Conservation (phyloP, 2,888 invertebrate species). For the Herminia tarsipennalis region DNA sequence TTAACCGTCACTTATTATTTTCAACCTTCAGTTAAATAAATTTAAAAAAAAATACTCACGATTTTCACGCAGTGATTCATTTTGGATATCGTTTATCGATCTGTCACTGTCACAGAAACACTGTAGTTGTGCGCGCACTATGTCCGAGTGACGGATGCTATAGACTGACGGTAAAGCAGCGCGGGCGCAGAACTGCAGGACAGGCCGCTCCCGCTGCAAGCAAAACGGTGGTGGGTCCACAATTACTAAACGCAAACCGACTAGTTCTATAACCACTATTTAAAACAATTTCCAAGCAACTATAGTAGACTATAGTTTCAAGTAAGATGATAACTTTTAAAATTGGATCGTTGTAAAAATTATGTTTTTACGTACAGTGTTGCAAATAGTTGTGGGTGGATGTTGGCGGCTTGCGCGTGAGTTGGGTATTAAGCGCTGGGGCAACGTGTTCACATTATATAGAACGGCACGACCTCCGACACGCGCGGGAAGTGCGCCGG, state of each 20-base stretch:
- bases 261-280: slow-evolving; percentile 53
- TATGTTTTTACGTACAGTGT: slow-evolving; percentile 68
- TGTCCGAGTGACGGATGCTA: slow-evolving; percentile 63
- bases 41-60: slow-evolving; percentile 62
- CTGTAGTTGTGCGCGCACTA: slow-evolving; percentile 61
- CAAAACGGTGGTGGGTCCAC: slow-evolving; percentile 72
- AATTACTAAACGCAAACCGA: slow-evolving; percentile 51
- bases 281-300: slow-evolving; percentile 41
- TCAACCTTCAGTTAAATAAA: slow-evolving; percentile 3
- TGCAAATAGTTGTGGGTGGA: slow-evolving; percentile 52
- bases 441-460: slow-evolving; percentile 75
- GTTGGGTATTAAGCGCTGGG: slow-evolving; percentile 73
- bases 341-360: slow-evolving; percentile 47
- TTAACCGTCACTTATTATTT: background rate
- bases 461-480: slow-evolving; percentile 79
- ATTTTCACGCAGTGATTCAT: slow-evolving; percentile 77
- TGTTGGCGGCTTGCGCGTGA: slow-evolving; percentile 74
- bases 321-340: slow-evolving; percentile 51
- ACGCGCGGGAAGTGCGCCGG: slow-evolving; percentile 63
- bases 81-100: slow-evolving; percentile 44
- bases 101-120: slow-evolving; percentile 74
- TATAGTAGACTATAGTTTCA: no score
- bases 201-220: slow-evolving; percentile 70
- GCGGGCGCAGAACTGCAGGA: slow-evolving; percentile 50
- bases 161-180: slow-evolving; percentile 55